Conservation (phyloP, 2,797 vertebrate species). For the Danio albolineatus region DNA sequence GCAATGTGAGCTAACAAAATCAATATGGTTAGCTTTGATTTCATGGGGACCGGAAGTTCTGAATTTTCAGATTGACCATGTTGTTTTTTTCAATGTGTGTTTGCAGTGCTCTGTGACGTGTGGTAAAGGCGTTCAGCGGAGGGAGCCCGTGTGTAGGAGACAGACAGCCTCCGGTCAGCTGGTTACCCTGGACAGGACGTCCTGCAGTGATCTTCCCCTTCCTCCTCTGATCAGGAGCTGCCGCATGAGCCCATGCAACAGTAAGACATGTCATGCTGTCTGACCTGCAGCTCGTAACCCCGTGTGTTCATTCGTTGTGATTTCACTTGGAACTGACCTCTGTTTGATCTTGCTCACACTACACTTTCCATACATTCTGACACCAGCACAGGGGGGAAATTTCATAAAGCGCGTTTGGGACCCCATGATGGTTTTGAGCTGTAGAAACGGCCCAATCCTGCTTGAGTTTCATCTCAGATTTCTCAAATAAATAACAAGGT, state of each 20-base stretch:
- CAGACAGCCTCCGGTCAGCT: conserved; percentile 79
- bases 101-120: conserved; percentile 90
- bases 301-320: neutral
- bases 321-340: conserved; percentile 19
- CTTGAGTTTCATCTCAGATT: conserved; percentile 30
- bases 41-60: too few species aligned
- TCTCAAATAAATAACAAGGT: conserved; percentile 28
- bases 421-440: conserved; percentile 13
- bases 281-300: neutral
- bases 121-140: conserved; percentile 85
- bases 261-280: conserved; percentile 75
- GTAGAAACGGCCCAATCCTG: conserved; percentile 2
- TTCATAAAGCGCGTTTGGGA: conserved; percentile 7
- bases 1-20: too few species aligned
- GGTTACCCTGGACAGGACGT: conserved; percentile 71
- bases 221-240: conserved; percentile 83
- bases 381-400: conserved; percentile 9
- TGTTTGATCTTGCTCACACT: conserved; percentile 2
- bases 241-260: conserved; percentile 82
- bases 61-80: too few species aligned
- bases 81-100: conserved; percentile 1
- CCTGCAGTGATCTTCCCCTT: conserved; percentile 76
- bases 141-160: conserved; percentile 82
- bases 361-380: conserved; percentile 19
- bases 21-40: too few species aligned